These are phyloP conservation scores for Uropetala carovei DNA, from an alignment of 2,888 invertebrate genomes.

Conservation along the genomic window DNA sequence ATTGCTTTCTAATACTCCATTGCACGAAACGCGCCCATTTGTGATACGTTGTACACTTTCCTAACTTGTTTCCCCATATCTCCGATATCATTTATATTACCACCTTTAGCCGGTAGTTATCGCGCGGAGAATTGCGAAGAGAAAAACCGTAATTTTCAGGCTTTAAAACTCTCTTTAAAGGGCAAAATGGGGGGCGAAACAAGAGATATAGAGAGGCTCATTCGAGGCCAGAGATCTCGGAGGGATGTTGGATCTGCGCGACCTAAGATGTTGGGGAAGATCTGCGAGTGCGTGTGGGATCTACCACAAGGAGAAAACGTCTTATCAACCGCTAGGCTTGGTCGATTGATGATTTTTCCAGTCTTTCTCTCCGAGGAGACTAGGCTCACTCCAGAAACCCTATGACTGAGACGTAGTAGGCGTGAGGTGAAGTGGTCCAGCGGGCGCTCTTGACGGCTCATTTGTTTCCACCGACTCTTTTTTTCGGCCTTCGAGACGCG, in stretches of 20 bases:
- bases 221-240: too few relatives aligned
- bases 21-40: too few relatives aligned
- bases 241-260: too few relatives aligned
- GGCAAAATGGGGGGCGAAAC: too few relatives aligned
- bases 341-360: slow-evolving; percentile 49
- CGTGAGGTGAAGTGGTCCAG: slow-evolving; percentile 16
- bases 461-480: slow-evolving; percentile 49
- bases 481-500: not conserved
- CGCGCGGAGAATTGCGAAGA: not conserved
- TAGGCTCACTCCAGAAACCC: not conserved
- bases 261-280: not conserved
- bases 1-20: too few relatives aligned
- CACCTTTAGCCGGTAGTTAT: not conserved
- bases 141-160: not conserved
- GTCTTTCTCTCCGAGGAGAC: not conserved
- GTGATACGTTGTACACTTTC: too few relatives aligned
- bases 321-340: slow-evolving; percentile 24
- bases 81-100: not conserved
- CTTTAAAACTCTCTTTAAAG: too few relatives aligned
- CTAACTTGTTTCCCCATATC: too few relatives aligned
- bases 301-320: slow-evolving; percentile 6
- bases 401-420: not conserved
- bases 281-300: not conserved
- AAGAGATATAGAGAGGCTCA: too few relatives aligned
- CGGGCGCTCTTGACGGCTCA: slow-evolving; percentile 51